Base-by-base conservation (phyloP, 1,140 invertebrate species). In the Papilio polyxenes region DNA sequence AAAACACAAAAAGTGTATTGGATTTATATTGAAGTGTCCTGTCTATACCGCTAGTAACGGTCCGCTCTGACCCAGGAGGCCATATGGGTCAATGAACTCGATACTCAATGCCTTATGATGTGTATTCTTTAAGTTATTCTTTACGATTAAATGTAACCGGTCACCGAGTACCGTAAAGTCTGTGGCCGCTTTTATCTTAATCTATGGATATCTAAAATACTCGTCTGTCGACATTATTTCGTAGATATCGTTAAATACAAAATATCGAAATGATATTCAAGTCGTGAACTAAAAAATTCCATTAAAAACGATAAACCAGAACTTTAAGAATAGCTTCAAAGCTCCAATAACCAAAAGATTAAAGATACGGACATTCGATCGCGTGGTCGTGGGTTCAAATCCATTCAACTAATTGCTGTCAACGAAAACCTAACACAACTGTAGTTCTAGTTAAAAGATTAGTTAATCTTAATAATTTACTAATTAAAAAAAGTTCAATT, bases 61-160 rank as follows among this genome's bases (percentile, higher is more conserved):
- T 72, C 62, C 10, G 65, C 31, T 3, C 9, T 15, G 65, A 72
- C 31, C 65, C 65, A 37, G 65, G 65, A 65, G 10, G 23, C 62
- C 31, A 37, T 17, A 2, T 31, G 15, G 65, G 31, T 37, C 65
- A 37, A 17, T 37, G 65, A 72, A 37, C 65, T 72, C 65, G 62
- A 23, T 65, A 2, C 31, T 72, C 65, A 72, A 72, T 72, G 65
- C 65, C 65, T 72, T 72, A 72, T 72, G 65, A 72, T 65, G n/a
- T 15, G 51, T 53, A 65, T 72, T 72, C 65, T 17, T 72, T 37
- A 72, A 72, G 31, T 72, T 72, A 72, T 72, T 72, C 65, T 72
- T 17, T 31, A 40, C 23, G 65, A 72, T 72, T 11, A 72, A 72
- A 31, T 13, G 31, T 37, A 72, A 72, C 65, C 65, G 65, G 65